Evolutionary conservation across 2,888 invertebrate genomes (phyloP).

Genomic region (Erpobdella octoculata): DNA sequence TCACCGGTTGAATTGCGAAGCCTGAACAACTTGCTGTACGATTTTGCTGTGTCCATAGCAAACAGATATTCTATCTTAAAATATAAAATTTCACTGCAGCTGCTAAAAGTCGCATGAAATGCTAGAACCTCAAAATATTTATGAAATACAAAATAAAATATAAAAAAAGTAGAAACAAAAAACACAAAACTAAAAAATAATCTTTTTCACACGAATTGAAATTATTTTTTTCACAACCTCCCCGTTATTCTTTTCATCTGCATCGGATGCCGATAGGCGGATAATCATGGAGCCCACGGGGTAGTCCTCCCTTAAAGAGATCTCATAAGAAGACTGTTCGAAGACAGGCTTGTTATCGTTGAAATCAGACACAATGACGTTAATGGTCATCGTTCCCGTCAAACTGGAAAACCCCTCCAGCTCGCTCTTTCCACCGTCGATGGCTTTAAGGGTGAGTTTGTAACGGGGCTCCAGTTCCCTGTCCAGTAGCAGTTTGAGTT

Average conservation of each 20-base stretch:
- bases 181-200: not conserved
- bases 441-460: conserved; percentile 31
- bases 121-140: not conserved
- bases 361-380: conserved; percentile 22
- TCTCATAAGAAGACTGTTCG: conserved; percentile 12
- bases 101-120: too few species aligned
- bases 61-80: conserved; percentile 26
- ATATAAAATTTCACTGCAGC: too few species aligned
- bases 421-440: conserved; percentile 29
- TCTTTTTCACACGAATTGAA: not conserved
- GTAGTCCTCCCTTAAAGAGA: conserved; percentile 14
- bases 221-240: conserved; percentile 3
- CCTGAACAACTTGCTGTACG: not conserved
- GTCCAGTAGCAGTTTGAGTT: conserved; percentile 33
- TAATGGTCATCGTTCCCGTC: conserved; percentile 15
- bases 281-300: conserved; percentile 14
- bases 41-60: conserved; percentile 11
- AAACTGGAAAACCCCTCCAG: not conserved
- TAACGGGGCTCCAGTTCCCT: conserved; percentile 33
- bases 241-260: conserved; percentile 24
- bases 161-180: not conserved
- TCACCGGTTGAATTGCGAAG: conserved; percentile 14
- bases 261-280: conserved; percentile 22
- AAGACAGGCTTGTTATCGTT: conserved; percentile 27
- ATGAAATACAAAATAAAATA: not conserved